Evolutionary conservation across 2,113 vertebrate genomes (phyloP), one percentile per base, ranked within the genome.

Genomic region (Lophura nycthemera): DNA sequence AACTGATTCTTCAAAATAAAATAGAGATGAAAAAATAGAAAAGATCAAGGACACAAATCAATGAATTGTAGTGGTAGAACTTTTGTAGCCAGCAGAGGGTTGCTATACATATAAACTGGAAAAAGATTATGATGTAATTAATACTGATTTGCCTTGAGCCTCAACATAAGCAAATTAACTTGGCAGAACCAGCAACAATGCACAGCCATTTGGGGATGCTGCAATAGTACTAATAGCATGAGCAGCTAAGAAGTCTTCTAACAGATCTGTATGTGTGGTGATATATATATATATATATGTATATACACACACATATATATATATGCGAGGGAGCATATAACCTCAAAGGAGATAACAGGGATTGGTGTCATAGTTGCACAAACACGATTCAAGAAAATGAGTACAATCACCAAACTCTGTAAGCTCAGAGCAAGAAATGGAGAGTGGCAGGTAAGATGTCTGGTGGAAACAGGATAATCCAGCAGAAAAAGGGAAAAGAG

Each of bases 381-480:
- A 69, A 20, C 5, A 34, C 13, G 15, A 47, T 24, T 61, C 11
- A 48, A 54, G 9, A 78, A 54, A 88, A 56, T 13, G 17, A 38
- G 42, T 59, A 59, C 8, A 43, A 66, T 5, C 29, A 36, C 17
- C 36, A 10, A 63, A 63, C 36, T 27, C 45, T 29, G 24, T 77
- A 61, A 63, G 18, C n/a, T 43, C 45, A 83, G 21, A 69, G 36
- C 19, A 67, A 67, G 32, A 34, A 43, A 38, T 8, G 15, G 10
- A n/a, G 19, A 50, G 19, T 0, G 1, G 19, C 27, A 69, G 32
- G 3, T 43, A 34, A 14, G 20, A 63, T 0, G 0, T 13, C 40
- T 5, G 3, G 25, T 48, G 6, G 38, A 78, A 56, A 6, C 2
- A 48, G 14, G 2, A 32, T 54, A 67, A 69, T n/a, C 10, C 56